Percentiles rank a stretch among this genome's conserved stretches.
phyloP scores from a whole-genome alignment of 2,113 vertebrate species.

The Seriola dumerili region DNA sequence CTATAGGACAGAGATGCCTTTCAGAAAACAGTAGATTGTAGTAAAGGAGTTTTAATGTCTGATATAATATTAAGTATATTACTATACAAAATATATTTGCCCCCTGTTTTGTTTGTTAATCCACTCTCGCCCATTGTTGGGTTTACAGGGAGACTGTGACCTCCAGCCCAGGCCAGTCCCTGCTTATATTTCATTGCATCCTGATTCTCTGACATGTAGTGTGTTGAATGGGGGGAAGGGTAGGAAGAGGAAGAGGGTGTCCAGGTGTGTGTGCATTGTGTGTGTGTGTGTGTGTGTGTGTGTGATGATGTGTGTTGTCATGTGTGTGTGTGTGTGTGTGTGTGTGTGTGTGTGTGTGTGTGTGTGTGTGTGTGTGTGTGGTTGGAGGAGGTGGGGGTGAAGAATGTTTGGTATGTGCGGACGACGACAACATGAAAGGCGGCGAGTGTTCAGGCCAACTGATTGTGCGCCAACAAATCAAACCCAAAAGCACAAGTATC shows the following conservation, averaged over 20 bases:
- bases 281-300: too few species aligned
- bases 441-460: constrained; percentile 24
- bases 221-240: constrained; percentile 78
- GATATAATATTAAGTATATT: neutral
- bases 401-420: constrained; percentile 88
- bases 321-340: constrained; percentile 69
- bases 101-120: neutral
- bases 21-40: neutral
- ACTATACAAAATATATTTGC: neutral
- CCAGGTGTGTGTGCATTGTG: too few species aligned
- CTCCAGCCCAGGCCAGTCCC: constrained; percentile 68
- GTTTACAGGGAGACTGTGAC: constrained; percentile 62
- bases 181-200: constrained; percentile 80
- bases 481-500: neutral
- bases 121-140: constrained; percentile 8
- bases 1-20: neutral
- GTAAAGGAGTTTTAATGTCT: neutral
- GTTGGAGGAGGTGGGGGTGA: constrained; percentile 82
- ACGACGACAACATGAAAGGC: constrained; percentile 71
- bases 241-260: constrained; percentile 82
- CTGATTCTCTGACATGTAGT: constrained; percentile 80
- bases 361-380: constrained; percentile 53
- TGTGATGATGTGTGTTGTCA: too few species aligned
- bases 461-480: constrained; percentile 10
- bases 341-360: constrained; percentile 50